A percentile compares a stretch with the other conserved stretches of the same genome.
phyloP scores from a whole-genome alignment of 1,140 invertebrate genomes.

The Ylistrum balloti region DNA sequence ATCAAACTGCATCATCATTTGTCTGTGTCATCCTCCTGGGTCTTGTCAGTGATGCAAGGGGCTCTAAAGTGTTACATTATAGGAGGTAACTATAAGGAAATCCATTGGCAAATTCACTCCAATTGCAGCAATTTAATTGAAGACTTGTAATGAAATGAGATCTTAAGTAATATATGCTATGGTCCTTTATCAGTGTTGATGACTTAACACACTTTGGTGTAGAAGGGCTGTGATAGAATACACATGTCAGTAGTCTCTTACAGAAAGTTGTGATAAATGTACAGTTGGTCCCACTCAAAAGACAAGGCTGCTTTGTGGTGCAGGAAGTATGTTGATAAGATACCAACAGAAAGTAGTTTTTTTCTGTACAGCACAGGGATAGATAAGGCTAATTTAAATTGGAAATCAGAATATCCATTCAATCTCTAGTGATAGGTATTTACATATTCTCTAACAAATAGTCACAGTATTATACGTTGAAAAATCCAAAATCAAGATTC shows the following conservation, averaged over 20 bases:
- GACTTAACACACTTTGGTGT: not conserved
- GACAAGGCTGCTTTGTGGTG: slow-evolving; percentile 21
- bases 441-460: slow-evolving; percentile 32
- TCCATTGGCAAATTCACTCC: too few species aligned
- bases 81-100: too few species aligned
- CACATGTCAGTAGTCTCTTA: not conserved
- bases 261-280: not conserved
- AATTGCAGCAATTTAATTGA: not conserved
- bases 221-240: not conserved
- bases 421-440: slow-evolving; percentile 10
- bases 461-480: not conserved
- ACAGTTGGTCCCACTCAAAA: slow-evolving; percentile 1
- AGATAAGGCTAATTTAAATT: slow-evolving; percentile 31
- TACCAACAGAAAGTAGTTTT: not conserved
- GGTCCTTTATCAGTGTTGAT: not conserved
- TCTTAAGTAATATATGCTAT: not conserved
- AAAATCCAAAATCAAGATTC: not conserved
- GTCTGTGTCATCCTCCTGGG: too few species aligned
- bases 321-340: slow-evolving; percentile 24
- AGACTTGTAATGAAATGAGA: not conserved
- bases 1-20: too few species aligned
- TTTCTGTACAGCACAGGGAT: not conserved
- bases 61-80: too few species aligned
- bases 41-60: too few species aligned
- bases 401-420: slow-evolving; percentile 25